Base-by-base conservation (phyloP, 2,888 invertebrate species). In the Ochropleura leucogaster region DNA sequence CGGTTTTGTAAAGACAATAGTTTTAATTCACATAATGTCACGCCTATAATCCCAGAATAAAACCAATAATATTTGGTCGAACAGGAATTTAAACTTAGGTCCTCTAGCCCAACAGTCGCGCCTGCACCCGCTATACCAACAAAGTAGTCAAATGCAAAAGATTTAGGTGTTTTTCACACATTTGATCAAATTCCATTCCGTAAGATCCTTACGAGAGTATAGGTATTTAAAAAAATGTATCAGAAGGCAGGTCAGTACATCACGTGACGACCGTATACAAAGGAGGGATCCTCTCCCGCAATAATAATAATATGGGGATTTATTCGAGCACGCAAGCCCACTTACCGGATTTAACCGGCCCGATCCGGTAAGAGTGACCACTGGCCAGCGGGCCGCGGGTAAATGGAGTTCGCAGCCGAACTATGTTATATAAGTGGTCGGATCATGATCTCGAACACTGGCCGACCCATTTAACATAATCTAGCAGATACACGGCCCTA, bases 271-370 rank as follows among this genome's bases (percentile, higher is more conserved):
- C 89, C 90, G 90, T 90, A 91, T 91, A 92, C 90, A 92, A 91
- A 92, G 86, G 87, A 89, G 88, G 88, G 89, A 87, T 90, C 87
- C 88, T 78, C 79, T 68, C 73, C 60, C 92, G 91, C 93, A 93
- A 94, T 95, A 94, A 94, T 92, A 92, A 92, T 93, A 94, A 93
- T 93, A 91, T 89, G 87, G 89, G 92, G 92, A 92, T 93, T 92
- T 95, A 93, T 93, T 91, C 88, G 90, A 91, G 91, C 93, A 89
- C 90, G 93, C 91, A 92, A 92, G 89, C 89, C 91, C 91, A 92
- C 93, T 93, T 94, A 93, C 92, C 90, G 93, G 93, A 90, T 93
- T 92, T 92, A 92, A 89, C 89, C 89, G 91, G 90, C 80, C 82
- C 86, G 88, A 87, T 87, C 89, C 85, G 85, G 86, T 77, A 85